A percentile compares a stretch with the other conserved stretches of the same genome.
These are phyloP conservation scores for Bombus pyrosoma DNA, from an alignment of 1,140 invertebrate species.

Conservation along the genomic window DNA sequence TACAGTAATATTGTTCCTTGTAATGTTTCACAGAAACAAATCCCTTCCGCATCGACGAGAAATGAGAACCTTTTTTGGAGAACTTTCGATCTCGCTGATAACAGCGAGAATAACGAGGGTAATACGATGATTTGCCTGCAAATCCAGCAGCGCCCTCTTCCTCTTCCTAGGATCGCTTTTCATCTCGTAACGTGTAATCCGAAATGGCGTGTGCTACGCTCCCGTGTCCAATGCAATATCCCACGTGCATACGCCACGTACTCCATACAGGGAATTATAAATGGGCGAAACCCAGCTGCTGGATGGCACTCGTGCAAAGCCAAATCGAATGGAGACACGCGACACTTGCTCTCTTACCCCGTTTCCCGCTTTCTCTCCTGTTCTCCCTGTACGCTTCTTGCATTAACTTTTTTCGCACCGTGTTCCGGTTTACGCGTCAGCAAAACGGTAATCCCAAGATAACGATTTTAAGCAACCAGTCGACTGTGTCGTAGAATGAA, in stretches of 20 bases:
- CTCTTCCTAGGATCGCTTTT: constrained; percentile 52
- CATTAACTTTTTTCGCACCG: constrained; percentile 9
- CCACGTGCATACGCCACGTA: constrained; percentile 61
- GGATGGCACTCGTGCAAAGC: constrained; percentile 61
- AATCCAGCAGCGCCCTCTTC: constrained; percentile 32
- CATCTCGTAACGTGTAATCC: constrained; percentile 58
- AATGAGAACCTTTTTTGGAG: not conserved
- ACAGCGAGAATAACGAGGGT: constrained; percentile 32
- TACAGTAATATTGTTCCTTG: not conserved
- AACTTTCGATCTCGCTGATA: constrained; percentile 9
- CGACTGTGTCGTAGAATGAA: not conserved
- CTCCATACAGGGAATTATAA: constrained; percentile 68
- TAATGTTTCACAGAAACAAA: not conserved
- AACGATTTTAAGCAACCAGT: not conserved
- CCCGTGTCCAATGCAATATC: constrained; percentile 65
- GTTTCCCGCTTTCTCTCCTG: constrained; percentile 4
- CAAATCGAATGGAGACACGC: constrained; percentile 67
- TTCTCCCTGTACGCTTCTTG: constrained; percentile 14
- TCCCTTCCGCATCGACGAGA: too few species aligned
- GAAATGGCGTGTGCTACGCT: constrained; percentile 62
- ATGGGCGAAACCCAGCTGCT: constrained; percentile 64
- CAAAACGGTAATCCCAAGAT: not conserved
- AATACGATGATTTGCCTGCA: constrained; percentile 54
- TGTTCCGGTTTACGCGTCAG: not conserved
- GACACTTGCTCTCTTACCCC: constrained; percentile 59